phyloP scores from a whole-genome alignment of 2,888 invertebrate genomes.

The Andrena marginata region DNA sequence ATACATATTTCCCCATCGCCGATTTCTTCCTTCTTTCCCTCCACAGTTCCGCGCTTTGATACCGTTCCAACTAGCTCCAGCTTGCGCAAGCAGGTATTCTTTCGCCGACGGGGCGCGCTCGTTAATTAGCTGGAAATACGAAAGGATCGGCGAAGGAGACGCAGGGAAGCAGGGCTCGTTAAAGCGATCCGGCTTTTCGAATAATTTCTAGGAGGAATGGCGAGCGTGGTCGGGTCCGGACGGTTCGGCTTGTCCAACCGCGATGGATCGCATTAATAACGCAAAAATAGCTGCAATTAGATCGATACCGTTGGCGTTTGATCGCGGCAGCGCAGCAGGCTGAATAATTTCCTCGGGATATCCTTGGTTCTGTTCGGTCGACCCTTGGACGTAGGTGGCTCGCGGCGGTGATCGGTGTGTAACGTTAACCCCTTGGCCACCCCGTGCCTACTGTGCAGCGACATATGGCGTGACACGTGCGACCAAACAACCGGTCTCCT shows the following conservation, averaged over 20 bases:
- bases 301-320: slow-evolving; percentile 37
- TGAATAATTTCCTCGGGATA: neutral
- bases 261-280: slow-evolving; percentile 15
- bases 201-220: neutral
- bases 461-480: slow-evolving; percentile 69
- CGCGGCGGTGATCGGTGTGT: slow-evolving; percentile 38
- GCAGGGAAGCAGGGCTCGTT: neutral
- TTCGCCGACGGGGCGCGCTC: neutral
- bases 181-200: neutral
- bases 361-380: neutral
- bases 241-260: neutral
- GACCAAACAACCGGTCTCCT: slow-evolving; percentile 46
- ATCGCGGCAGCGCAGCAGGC: neutral
- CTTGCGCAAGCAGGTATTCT: neutral
- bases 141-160: neutral
- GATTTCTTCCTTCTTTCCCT: neutral
- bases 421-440: slow-evolving; percentile 35
- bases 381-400: slow-evolving; percentile 43
- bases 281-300: slow-evolving; percentile 18
- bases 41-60: too few species aligned
- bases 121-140: neutral
- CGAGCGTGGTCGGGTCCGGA: neutral
- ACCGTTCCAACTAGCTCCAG: too few species aligned
- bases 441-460: slow-evolving; percentile 31
- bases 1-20: neutral